A percentile compares a stretch with the other conserved stretches of the same genome.
Evolutionary conservation across 2,888 invertebrate species (phyloP).

Genomic region (Patella pellucida): DNA sequence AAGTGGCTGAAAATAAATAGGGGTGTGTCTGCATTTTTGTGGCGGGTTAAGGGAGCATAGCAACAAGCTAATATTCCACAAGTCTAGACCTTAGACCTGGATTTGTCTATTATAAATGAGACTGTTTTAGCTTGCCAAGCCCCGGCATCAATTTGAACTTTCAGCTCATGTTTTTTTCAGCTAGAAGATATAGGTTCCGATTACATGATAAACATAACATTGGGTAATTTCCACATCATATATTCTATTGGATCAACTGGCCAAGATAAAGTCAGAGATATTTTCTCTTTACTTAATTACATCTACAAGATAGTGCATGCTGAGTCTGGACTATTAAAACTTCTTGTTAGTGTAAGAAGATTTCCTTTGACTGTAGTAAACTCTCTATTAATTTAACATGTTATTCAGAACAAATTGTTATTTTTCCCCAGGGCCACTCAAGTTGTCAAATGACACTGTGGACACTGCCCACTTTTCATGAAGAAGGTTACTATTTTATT

Average conservation of each 20-base stretch:
- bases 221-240: conserved; percentile 7
- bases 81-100: conserved; percentile 1
- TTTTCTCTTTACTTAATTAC: background rate
- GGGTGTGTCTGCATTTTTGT: conserved; percentile 6
- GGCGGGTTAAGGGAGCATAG: conserved; percentile 5
- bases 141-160: conserved; percentile 6
- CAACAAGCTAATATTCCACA: conserved; percentile 5
- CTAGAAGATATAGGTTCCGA: conserved; percentile 6
- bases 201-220: conserved; percentile 7
- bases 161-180: background rate
- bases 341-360: background rate
- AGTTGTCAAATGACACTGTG: no score
- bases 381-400: no score
- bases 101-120: conserved; percentile 7
- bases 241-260: background rate
- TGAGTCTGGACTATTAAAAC: background rate
- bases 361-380: no score
- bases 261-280: background rate
- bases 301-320: background rate
- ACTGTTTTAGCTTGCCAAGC: background rate
- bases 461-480: no score
- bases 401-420: no score
- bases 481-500: no score
- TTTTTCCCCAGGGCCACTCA: no score
- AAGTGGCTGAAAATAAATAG: background rate